These are phyloP conservation scores for Polyergus mexicanus DNA, from an alignment of 1,140 invertebrate genomes.

Conservation along the genomic window DNA sequence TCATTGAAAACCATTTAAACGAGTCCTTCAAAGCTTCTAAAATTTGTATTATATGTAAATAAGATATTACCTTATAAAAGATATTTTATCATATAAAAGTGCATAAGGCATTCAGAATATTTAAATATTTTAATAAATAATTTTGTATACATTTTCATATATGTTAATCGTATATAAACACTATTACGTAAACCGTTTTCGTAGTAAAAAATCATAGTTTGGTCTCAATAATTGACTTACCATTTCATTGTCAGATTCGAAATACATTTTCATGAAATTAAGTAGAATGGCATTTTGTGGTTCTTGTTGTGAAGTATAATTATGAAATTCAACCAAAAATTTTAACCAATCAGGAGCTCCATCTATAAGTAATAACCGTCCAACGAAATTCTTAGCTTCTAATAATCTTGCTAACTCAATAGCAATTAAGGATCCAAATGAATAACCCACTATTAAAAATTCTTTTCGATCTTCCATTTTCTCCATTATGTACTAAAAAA, in stretches of 20 bases:
- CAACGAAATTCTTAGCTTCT: background rate
- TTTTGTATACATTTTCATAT: background rate
- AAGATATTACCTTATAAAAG: too few relatives aligned
- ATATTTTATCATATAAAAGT: too few relatives aligned
- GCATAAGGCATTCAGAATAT: too few relatives aligned
- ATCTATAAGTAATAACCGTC: background rate
- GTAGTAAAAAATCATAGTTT: too few relatives aligned
- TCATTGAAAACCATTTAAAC: too few relatives aligned
- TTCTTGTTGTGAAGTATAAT: background rate
- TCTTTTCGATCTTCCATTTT: background rate
- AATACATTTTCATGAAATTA: background rate
- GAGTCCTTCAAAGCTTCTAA: too few relatives aligned
- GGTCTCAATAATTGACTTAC: background rate
- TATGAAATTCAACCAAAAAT: background rate
- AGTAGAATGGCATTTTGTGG: background rate
- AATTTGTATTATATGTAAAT: too few relatives aligned
- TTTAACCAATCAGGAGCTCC: background rate
- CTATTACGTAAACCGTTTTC: too few relatives aligned
- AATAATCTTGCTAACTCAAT: slow-evolving; percentile 23
- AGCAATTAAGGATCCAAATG: background rate
- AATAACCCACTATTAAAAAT: slow-evolving; percentile 1
- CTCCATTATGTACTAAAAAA: background rate
- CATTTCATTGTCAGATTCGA: background rate
- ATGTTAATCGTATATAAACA: too few relatives aligned
- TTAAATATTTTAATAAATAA: too few relatives aligned